Base-by-base conservation (phyloP, 2,888 invertebrate species). In the Acronicta aceris region DNA sequence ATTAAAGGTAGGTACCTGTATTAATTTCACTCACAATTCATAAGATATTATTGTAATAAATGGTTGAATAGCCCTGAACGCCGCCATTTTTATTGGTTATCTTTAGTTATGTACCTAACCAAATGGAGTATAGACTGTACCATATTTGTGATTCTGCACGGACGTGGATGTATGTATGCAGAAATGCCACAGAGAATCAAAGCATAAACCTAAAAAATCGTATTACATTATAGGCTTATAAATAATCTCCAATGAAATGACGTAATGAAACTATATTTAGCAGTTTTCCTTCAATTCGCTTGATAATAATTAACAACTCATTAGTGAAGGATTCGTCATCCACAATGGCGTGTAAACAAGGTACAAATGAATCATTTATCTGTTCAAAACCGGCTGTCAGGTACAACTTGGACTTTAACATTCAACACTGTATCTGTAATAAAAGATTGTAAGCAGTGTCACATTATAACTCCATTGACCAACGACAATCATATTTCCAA, bases 401-500 rank as follows among this genome's bases (percentile, higher is more conserved):
- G 55, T 36, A 46, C 40, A 49, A 64, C n/a, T 47, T 71, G 76
- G 51, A 75, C 76, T 73, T 73, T 68, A 52, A 36, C 41, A 38
- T 63, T 50, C 57, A 30, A 59, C 53, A 54, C 40, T 52, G 54
- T 60, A 60, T 49, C 42, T 52, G 56, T 60, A 59, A 57, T 62
- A 48, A 61, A 61, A 57, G 46, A 67, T 53, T 68, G 56, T 65
- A 53, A 60, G 49, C 60, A 61, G 16, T 59, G 55, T 62, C 54
- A 57, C 21, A 51, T 56, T 46, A n/a, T 13, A 48, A 49, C 45
- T 50, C 46, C 53, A 60, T 73, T 70, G 54, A 54, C 2, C 5
- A 40, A 25, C 30, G 25, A 64, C 27, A n/a, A 38, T n/a, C n/a
- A 38, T 48, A 59, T 48, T 64, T 33, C 27, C 54, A 62, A 59